Conservation (phyloP, 2,113 vertebrate species). For the Albula goreensis region DNA sequence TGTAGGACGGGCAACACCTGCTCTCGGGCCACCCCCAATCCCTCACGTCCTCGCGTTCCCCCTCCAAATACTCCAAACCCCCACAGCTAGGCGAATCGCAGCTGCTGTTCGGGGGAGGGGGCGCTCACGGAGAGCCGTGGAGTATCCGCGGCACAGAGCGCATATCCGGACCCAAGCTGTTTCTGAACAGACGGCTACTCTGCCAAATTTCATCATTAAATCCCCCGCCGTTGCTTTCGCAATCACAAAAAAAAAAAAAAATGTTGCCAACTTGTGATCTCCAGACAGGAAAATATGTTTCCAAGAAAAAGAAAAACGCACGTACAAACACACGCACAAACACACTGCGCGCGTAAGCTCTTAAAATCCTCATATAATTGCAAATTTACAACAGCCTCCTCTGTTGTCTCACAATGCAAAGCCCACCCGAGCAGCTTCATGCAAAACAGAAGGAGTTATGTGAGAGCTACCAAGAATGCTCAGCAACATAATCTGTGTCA, state of each 20-base stretch:
- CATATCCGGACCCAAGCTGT: not conserved
- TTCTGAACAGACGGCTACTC: not conserved
- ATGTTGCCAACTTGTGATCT: not conserved
- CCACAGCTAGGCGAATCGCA: not conserved
- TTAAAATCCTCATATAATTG: not conserved
- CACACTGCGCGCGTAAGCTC: not conserved
- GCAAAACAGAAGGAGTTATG: not conserved
- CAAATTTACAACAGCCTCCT: constrained; percentile 8
- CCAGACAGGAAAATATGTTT: constrained; percentile 3
- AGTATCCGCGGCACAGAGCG: not conserved
- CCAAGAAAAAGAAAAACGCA: not conserved
- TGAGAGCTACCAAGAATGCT: not conserved
- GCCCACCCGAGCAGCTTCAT: not conserved
- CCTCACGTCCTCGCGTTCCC: not conserved
- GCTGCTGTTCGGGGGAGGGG: no score
- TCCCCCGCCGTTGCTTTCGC: not conserved
- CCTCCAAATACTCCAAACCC: no score
- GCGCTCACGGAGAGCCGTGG: not conserved
- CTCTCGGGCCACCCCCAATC: not conserved
- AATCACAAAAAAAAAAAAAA: not conserved
- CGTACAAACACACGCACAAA: not conserved
- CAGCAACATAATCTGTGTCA: not conserved
- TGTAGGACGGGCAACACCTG: no score
- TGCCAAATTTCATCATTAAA: not conserved
- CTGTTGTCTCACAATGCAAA: not conserved